Percentiles rank a stretch among this genome's conserved stretches.
phyloP scores from a whole-genome alignment of 2,888 invertebrate genomes.

The Nephrotoma flavescens region DNA sequence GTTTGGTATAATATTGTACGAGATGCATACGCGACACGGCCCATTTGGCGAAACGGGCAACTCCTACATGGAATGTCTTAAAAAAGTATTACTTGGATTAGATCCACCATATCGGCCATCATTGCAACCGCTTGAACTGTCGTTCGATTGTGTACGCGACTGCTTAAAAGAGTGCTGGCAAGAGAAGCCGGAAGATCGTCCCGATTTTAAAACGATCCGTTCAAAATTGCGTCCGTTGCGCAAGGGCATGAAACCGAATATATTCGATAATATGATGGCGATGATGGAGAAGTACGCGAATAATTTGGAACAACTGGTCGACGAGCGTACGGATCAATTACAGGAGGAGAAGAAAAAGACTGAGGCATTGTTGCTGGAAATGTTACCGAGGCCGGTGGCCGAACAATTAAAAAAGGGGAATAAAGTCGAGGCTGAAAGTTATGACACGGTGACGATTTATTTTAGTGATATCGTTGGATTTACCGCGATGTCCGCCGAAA shows the following conservation, averaged over 20 bases:
- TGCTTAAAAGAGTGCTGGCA: constrained; percentile 79
- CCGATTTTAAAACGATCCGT: constrained; percentile 72
- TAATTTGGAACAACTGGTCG: constrained; percentile 84
- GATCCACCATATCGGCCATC: constrained; percentile 45
- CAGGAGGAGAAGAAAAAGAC: constrained; percentile 95
- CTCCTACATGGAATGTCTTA: constrained; percentile 44
- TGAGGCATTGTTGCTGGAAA: constrained; percentile 73
- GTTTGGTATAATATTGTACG: constrained; percentile 77
- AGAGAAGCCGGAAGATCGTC: constrained; percentile 62
- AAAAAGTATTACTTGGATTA: constrained; percentile 24
- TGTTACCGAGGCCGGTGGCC: constrained; percentile 82
- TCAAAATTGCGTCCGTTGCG: constrained; percentile 64
- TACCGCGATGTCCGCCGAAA: constrained; percentile 83
- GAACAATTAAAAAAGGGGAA: constrained; percentile 82
- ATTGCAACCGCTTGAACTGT: constrained; percentile 59
- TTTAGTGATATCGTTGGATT: constrained; percentile 93
- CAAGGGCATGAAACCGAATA: constrained; percentile 90
- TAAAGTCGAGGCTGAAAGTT: constrained; percentile 78
- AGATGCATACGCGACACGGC: constrained; percentile 72
- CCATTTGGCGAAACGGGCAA: constrained; percentile 64
- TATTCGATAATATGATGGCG: constrained; percentile 95
- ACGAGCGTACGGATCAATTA: constrained; percentile 83
- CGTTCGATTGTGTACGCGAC: constrained; percentile 75
- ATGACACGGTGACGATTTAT: constrained; percentile 77
- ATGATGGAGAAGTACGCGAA: constrained; percentile 97